Percentiles rank a stretch among this genome's conserved stretches.
These are phyloP conservation scores for Apostichopus californicus DNA, from an alignment of 35 echinoderm and acorn worm genomes.

Conservation along the genomic window DNA sequence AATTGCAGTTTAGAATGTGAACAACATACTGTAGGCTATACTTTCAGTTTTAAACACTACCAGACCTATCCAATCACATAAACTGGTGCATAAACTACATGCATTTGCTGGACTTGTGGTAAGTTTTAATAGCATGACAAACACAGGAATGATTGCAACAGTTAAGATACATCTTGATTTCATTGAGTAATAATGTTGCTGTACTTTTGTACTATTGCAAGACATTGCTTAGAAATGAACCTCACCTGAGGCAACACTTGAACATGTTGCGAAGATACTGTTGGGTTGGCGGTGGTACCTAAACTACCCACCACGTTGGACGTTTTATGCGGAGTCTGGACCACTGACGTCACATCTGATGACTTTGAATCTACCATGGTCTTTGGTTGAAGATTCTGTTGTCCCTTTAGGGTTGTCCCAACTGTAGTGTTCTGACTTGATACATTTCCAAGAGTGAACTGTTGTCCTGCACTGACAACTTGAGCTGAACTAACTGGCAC, in stretches of 20 bases:
- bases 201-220: neutral
- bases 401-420: neutral
- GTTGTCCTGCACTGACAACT: neutral
- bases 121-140: too few species aligned
- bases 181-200: neutral
- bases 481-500: constrained; percentile 19
- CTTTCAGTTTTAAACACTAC: neutral
- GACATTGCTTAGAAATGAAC: neutral
- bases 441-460: constrained; percentile 40
- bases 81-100: too few species aligned
- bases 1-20: too few species aligned
- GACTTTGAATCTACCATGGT: neutral
- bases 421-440: constrained; percentile 8
- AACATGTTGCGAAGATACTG: constrained; percentile 18
- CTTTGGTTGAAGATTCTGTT: constrained; percentile 10
- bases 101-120: too few species aligned
- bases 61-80: neutral
- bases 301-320: neutral
- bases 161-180: too few species aligned
- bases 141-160: too few species aligned
- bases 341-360: neutral
- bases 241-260: constrained; percentile 59
- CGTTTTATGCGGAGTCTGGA: constrained; percentile 8
- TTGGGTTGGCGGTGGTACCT: neutral
- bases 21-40: too few species aligned